Base-by-base conservation (phyloP, 2,113 vertebrate genomes). In the Mus spicilegus region DNA sequence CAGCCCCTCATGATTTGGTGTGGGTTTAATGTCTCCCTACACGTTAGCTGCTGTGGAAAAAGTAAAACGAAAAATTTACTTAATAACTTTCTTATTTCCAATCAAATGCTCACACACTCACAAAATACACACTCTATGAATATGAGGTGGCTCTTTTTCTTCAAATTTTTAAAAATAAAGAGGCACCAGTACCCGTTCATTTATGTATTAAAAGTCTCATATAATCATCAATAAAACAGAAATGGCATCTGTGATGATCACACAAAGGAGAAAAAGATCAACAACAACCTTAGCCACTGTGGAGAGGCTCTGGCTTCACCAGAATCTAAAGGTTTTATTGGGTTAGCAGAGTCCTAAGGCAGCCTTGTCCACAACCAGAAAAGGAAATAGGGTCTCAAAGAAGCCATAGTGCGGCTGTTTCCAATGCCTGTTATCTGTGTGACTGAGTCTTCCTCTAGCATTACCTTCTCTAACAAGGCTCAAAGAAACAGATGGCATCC, bases 171-270 rank as follows among this genome's bases (percentile, higher is more conserved):
- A 80, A 82, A 96, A 95, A 96, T 95, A 91, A 96, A 98, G 97
- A 98, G 97, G 96, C 97, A 97, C 97, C 97, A 78, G 96, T 97
- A 98, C 98, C 98, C 97, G 98, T 97, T 97, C 95, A 90, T 96
- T 97, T 97, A 93, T 94, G 94, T 89, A 95, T 94, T 96, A 93
- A 36, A 95, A 92, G 90, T 95, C 61, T 97, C 88, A 67, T 69
- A 96, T 46, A 76, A 93, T 96, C 82, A 93, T 90, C 94, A 96
- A 75, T 82, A 56, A 87, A 95, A 95, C 14, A 97, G 86, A 92
- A 96, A 97, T 70, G 65, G 84, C 91, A 86, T 97, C 73, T 95
- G 89, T n/a, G 87, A 95, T 87, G 75, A 95, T 69, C n/a, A 80
- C 75, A 84, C 46, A 49, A 70, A 67, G 30, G 58, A 92, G 87